Conservation (phyloP, 2,113 vertebrate species). For the Mesoclemmys tuberculata region DNA sequence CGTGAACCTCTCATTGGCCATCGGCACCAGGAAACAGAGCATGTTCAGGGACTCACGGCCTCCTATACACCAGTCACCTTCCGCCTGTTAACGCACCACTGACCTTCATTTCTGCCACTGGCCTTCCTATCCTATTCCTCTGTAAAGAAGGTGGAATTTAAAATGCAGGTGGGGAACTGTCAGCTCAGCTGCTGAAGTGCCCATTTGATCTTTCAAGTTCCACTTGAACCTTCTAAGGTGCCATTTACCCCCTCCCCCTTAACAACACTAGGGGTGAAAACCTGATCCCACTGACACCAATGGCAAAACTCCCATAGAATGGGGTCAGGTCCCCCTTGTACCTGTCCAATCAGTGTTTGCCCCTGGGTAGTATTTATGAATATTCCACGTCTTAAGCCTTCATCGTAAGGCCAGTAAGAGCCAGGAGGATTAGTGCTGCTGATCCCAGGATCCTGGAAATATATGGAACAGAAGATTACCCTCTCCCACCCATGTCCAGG, state of each 20-base stretch:
- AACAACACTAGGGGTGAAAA: neutral
- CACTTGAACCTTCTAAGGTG: neutral
- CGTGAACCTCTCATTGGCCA: neutral
- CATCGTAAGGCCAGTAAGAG: constrained; percentile 88
- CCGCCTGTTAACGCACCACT: neutral
- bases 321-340: constrained; percentile 52
- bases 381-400: constrained; percentile 83
- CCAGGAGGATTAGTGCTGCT: constrained; percentile 83
- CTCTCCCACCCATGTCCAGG: neutral
- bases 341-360: constrained; percentile 85
- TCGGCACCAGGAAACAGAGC: accelerated
- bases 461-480: neutral
- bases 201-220: neutral
- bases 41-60: neutral
- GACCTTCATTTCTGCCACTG: neutral
- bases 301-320: accelerated
- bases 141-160: neutral
- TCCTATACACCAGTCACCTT: neutral
- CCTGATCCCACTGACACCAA: neutral
- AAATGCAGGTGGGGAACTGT: neutral
- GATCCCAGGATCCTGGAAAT: constrained; percentile 86
- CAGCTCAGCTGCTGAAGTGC: neutral
- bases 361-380: constrained; percentile 87
- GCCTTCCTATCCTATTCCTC: neutral
- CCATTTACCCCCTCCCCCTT: neutral